A percentile compares a stretch with the other conserved stretches of the same genome.
phyloP scores from a whole-genome alignment of 2,113 vertebrate genomes.

The Lota lota region DNA sequence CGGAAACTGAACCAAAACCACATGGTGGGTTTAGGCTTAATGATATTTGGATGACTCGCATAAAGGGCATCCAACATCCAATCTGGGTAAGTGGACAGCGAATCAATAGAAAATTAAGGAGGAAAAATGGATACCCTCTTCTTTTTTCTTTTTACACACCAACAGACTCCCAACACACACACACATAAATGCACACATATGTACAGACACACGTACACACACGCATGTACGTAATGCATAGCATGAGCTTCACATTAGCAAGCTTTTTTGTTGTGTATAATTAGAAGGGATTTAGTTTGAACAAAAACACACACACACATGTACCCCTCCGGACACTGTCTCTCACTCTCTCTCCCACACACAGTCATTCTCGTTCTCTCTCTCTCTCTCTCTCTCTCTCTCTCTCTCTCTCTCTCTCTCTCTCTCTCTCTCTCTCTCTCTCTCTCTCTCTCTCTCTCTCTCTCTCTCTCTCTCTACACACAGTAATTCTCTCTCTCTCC shows the following conservation, averaged over 20 bases:
- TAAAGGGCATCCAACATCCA: conserved; percentile 53
- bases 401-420: too few species aligned
- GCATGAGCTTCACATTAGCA: conserved; percentile 49
- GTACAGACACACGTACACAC: background rate
- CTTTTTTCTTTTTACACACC: background rate
- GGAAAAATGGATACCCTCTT: conserved; percentile 29
- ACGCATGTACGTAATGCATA: conserved; percentile 23
- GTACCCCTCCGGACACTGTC: background rate
- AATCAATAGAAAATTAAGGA: conserved; percentile 35
- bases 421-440: too few species aligned
- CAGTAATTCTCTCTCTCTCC: background rate
- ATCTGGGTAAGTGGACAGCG: conserved; percentile 41
- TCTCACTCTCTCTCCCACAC: too few species aligned
- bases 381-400: too few species aligned
- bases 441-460: background rate
- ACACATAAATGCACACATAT: too few species aligned
- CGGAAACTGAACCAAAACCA: conserved; percentile 55
- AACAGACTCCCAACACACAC: too few species aligned
- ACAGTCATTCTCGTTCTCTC: too few species aligned
- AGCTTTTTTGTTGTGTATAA: conserved; percentile 10
- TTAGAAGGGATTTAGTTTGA: conserved; percentile 40
- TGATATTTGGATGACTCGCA: conserved; percentile 68
- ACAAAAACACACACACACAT: conserved; percentile 35
- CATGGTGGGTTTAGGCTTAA: conserved; percentile 57
- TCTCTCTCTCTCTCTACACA: background rate